These are phyloP conservation scores for Sarotherodon lohbergeri DNA, from an alignment of 2,113 vertebrate species.

Conservation along the genomic window DNA sequence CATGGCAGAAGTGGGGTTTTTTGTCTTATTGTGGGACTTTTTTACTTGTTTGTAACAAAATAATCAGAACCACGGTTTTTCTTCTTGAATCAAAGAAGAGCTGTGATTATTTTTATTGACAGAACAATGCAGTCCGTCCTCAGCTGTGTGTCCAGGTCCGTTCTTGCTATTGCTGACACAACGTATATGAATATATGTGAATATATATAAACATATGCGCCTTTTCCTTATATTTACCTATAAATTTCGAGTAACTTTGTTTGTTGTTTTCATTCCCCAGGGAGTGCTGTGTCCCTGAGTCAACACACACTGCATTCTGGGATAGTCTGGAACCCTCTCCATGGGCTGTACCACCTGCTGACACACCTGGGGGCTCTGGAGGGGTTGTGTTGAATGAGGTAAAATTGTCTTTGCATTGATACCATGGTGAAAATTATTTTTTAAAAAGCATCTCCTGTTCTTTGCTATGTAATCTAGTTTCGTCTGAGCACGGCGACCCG, in stretches of 20 bases:
- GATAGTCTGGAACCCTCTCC: slow-evolving; percentile 49
- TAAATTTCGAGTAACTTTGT: background rate
- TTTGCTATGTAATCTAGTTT: background rate
- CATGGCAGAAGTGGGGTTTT: accelerated
- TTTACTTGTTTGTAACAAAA: background rate
- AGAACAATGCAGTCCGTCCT: background rate
- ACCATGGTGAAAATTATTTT: background rate
- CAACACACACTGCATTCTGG: slow-evolving; percentile 43
- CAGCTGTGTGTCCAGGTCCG: background rate
- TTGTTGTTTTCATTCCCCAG: slow-evolving; percentile 37
- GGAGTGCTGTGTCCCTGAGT: slow-evolving; percentile 38
- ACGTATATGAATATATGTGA: background rate
- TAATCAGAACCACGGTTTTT: background rate
- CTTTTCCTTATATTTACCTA: background rate
- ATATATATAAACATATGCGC: background rate
- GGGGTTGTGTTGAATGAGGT: slow-evolving; percentile 60
- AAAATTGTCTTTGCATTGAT: background rate
- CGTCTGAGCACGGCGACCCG: background rate
- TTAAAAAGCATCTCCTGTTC: background rate
- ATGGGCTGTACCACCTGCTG: slow-evolving; percentile 56
- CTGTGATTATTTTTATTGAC: background rate
- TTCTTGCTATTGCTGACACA: background rate
- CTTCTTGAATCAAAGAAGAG: background rate
- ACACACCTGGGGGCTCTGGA: slow-evolving; percentile 37
- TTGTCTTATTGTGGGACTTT: background rate